phyloP scores from a whole-genome alignment of 1,140 invertebrate genomes.

The Sweltsa coloradensis region DNA sequence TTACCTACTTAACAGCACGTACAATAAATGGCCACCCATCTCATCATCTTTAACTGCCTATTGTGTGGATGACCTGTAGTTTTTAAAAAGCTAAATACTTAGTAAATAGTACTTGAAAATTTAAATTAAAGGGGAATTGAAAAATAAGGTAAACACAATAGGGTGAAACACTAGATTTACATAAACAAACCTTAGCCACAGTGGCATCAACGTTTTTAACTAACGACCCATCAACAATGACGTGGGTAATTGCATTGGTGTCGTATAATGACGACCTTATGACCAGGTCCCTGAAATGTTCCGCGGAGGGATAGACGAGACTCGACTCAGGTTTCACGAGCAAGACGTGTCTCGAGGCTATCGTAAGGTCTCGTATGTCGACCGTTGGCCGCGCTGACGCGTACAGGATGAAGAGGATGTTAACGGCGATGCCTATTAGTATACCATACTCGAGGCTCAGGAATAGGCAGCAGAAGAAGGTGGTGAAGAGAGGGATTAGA shows the following conservation, averaged over 20 bases:
- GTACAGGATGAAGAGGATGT: conserved; percentile 53
- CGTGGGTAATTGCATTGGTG: conserved; percentile 27
- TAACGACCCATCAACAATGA: conserved; percentile 48
- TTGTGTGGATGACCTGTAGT: no score
- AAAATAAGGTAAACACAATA: no score
- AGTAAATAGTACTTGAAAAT: no score
- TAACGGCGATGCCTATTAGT: conserved; percentile 49
- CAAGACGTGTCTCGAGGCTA: conserved; percentile 30
- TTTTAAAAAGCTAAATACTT: no score
- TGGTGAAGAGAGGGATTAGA: conserved; percentile 45
- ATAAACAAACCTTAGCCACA: conserved; percentile 47
- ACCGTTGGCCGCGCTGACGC: conserved; percentile 47
- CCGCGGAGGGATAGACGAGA: conserved; percentile 50
- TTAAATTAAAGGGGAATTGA: no score
- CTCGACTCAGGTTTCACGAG: conserved; percentile 45
- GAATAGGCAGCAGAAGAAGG: conserved; percentile 45
- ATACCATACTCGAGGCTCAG: conserved; percentile 62
- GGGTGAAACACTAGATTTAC: no score
- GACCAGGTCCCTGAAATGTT: conserved; percentile 43
- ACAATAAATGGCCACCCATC: no score
- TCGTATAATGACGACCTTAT: conserved; percentile 23
- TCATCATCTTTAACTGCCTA: no score
- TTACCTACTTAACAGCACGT: no score
- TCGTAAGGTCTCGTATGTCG: conserved; percentile 25
- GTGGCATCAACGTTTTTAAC: conserved; percentile 46